A percentile compares a stretch with the other conserved stretches of the same genome.
Conservation (phyloP, 2,797 vertebrate species). For the Sus cebifrons region DNA sequence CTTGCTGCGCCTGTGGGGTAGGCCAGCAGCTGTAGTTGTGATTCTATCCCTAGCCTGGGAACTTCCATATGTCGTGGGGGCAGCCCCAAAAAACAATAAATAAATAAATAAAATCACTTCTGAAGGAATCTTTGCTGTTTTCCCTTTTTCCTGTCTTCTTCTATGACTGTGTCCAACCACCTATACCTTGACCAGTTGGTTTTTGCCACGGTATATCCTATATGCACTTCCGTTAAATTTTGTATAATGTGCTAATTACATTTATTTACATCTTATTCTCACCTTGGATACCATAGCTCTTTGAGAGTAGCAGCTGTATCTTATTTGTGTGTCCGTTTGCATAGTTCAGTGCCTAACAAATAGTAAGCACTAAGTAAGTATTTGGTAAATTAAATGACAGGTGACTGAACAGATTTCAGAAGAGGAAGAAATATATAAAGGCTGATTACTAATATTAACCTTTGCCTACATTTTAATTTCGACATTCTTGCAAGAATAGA, state of each 20-base stretch:
- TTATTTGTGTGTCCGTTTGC: neutral
- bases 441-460: neutral
- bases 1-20: too few species aligned
- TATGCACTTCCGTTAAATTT: neutral
- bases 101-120: neutral
- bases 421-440: neutral
- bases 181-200: neutral
- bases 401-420: neutral
- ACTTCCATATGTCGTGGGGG: too few species aligned
- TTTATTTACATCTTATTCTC: conserved; percentile 13
- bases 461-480: conserved; percentile 28
- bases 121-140: neutral
- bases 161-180: neutral
- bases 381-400: conserved; percentile 14
- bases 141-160: neutral
- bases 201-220: neutral
- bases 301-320: neutral
- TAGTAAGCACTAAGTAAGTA: conserved; percentile 47
- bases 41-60: too few species aligned
- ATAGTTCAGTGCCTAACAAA: neutral
- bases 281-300: neutral
- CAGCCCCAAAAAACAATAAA: too few species aligned
- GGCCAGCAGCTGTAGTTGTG: too few species aligned
- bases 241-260: neutral
- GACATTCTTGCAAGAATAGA: neutral